A percentile compares a stretch with the other conserved stretches of the same genome.
Conservation (phyloP, 2,797 vertebrate genomes). For the Rhinichthys osculus region DNA sequence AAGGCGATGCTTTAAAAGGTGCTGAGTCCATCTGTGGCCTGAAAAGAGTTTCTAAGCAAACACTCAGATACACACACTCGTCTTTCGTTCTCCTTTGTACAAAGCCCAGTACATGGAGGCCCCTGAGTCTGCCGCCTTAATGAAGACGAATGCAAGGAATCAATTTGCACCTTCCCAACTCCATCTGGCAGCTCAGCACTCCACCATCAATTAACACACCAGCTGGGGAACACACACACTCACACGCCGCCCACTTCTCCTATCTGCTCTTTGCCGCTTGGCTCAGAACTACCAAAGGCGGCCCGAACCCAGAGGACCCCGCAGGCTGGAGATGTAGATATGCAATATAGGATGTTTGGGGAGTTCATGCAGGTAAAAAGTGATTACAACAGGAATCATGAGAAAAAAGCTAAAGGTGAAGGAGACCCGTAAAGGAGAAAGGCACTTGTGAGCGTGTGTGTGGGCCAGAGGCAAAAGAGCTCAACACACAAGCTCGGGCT, state of each 20-base stretch:
- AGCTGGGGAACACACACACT: slow-evolving; percentile 77
- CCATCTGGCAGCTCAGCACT: slow-evolving; percentile 79
- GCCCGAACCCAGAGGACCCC: slow-evolving; percentile 1
- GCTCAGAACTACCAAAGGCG: slow-evolving; percentile 35
- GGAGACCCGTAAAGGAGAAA: background rate
- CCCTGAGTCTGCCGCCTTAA: slow-evolving; percentile 77
- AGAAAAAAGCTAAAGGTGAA: slow-evolving; percentile 17
- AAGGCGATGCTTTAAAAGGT: background rate
- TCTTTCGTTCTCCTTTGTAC: slow-evolving; percentile 48
- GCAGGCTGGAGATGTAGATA: slow-evolving; percentile 15
- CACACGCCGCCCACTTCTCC: slow-evolving; percentile 59
- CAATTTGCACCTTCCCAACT: slow-evolving; percentile 81
- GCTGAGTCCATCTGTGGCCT: slow-evolving; percentile 18
- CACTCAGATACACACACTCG: slow-evolving; percentile 15
- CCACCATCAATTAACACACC: slow-evolving; percentile 80
- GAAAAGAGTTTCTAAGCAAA: slow-evolving; percentile 33
- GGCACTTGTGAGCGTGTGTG: background rate
- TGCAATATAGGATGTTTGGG: slow-evolving; percentile 33
- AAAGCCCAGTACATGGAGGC: slow-evolving; percentile 57
- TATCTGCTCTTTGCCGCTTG: slow-evolving; percentile 32
- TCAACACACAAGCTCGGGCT: background rate
- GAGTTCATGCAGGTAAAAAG: background rate
- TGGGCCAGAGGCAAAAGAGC: background rate
- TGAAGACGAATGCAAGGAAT: slow-evolving; percentile 85
- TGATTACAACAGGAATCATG: slow-evolving; percentile 9